These are phyloP conservation scores for Drosophila percnosoma DNA, from an alignment of 2,888 invertebrate species.

Conservation along the genomic window DNA sequence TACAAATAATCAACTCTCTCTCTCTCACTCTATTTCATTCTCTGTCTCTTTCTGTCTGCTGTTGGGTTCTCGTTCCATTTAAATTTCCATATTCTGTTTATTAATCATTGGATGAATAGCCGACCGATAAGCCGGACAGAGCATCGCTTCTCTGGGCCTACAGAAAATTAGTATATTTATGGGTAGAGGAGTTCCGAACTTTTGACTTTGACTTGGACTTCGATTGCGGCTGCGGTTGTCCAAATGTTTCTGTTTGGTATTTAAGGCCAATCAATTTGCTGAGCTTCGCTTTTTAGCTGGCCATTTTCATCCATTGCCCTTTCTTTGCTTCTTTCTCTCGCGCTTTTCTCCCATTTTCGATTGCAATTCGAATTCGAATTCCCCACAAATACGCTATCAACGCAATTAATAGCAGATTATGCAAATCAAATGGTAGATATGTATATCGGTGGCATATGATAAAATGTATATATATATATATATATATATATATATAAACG, in stretches of 20 bases:
- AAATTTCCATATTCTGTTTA: conserved; percentile 76
- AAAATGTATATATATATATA: conserved; percentile 41
- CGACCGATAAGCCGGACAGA: conserved; percentile 46
- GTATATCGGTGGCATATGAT: conserved; percentile 47
- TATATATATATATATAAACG: conserved; percentile 17
- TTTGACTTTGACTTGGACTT: background rate
- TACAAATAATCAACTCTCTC: conserved; percentile 15
- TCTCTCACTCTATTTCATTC: background rate
- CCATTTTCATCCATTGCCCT: conserved; percentile 17
- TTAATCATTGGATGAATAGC: conserved; percentile 72
- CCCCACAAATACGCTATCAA: conserved; percentile 61
- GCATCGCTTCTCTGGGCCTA: conserved; percentile 21
- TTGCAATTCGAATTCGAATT: background rate
- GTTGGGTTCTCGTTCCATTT: conserved; percentile 47
- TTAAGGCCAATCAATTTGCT: conserved; percentile 72
- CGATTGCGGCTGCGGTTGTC: conserved; percentile 44
- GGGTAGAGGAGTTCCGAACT: conserved; percentile 12
- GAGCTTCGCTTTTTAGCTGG: conserved; percentile 13
- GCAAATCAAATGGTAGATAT: conserved; percentile 70
- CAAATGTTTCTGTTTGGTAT: conserved; percentile 69
- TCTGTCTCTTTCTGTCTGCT: background rate
- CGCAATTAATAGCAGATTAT: conserved; percentile 82
- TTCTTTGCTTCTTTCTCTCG: conserved; percentile 23
- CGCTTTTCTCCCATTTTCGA: conserved; percentile 42
- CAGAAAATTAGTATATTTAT: conserved; percentile 37